These are phyloP conservation scores for Scaptomyza montana DNA, from an alignment of 1,140 invertebrate species.

Conservation along the genomic window DNA sequence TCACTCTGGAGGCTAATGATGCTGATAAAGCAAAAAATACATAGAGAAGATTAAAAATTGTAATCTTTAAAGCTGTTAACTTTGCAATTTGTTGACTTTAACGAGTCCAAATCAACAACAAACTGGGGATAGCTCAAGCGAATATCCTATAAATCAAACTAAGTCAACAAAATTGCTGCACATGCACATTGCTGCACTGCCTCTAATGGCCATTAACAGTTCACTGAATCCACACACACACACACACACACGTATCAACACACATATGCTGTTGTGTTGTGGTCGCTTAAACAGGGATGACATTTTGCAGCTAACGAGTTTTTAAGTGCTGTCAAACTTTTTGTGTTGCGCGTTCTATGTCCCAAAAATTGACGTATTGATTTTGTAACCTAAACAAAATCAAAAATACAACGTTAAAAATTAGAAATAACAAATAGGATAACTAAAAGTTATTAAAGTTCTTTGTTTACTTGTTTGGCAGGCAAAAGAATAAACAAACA, in stretches of 20 bases:
- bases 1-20: neutral
- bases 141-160: slow-evolving; percentile 30
- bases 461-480: neutral
- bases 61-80: neutral
- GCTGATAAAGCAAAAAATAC: neutral
- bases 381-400: slow-evolving; percentile 1
- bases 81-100: slow-evolving; percentile 14
- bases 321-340: slow-evolving; percentile 46
- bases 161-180: slow-evolving; percentile 31
- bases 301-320: slow-evolving; percentile 42
- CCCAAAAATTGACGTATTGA: slow-evolving; percentile 42
- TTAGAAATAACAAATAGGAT: neutral
- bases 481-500: neutral
- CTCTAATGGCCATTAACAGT: slow-evolving; percentile 23
- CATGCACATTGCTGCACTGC: neutral
- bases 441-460: neutral
- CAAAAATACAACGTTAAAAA: neutral
- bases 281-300: slow-evolving; percentile 36
- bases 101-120: slow-evolving; percentile 5
- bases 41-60: neutral
- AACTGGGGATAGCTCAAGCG: slow-evolving; percentile 4
- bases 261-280: slow-evolving; percentile 11
- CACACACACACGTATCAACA: neutral
- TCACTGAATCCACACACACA: slow-evolving; percentile 9
- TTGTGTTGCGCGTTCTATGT: slow-evolving; percentile 13